Evolutionary conservation across 2,113 vertebrate genomes (phyloP), one percentile per base, ranked within the genome.

Genomic region (Pseudorasbora parva): DNA sequence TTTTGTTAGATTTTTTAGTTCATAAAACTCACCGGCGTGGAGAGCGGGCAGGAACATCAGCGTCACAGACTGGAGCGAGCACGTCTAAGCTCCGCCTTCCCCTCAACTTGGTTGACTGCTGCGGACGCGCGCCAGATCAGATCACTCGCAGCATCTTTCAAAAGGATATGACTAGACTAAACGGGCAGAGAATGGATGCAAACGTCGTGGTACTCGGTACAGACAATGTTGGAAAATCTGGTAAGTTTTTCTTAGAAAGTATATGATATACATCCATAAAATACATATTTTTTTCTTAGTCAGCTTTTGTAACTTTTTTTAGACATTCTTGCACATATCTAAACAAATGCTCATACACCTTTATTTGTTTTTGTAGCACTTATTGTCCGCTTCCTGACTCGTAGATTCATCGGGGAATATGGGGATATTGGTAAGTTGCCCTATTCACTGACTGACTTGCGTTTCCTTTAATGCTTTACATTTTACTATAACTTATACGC

Each of bases 331-430:
- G 45, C 19, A 14, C 27, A n/a, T n/a, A n/a, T n/a, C n/a, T n/a
- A n/a, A n/a, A n/a, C n/a, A 33, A 64, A n/a, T 64, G 41, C 59
- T 19, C 62, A 69, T 30, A 1, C 5, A 54, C 51, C 23, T 27
- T 59, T 56, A 21, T 27, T 59, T 56, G 10, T 77, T 85, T n/a
- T 89, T 85, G 23, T 92, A 97, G 96, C 96, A 14, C 87, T 97
- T 73, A 95, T 94, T 0, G 96, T 97, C 69, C 95, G 96, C 43
- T 96, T 97, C 85, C 88, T 97, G 37, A 97, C 96, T 11, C 91
- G 95, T 41, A 94, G 95, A 75, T 97, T 97, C 87, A 97, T 97
- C 0, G 96, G 96, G 57, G 96, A 97, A 82, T 97, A 97, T 0
- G 96, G 96, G 84, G 93, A 96, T 69, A 95, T 96, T 56, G 95